Evolutionary conservation across 2,113 vertebrate species (phyloP).

Genomic region (Thinocorus orbignyianus): DNA sequence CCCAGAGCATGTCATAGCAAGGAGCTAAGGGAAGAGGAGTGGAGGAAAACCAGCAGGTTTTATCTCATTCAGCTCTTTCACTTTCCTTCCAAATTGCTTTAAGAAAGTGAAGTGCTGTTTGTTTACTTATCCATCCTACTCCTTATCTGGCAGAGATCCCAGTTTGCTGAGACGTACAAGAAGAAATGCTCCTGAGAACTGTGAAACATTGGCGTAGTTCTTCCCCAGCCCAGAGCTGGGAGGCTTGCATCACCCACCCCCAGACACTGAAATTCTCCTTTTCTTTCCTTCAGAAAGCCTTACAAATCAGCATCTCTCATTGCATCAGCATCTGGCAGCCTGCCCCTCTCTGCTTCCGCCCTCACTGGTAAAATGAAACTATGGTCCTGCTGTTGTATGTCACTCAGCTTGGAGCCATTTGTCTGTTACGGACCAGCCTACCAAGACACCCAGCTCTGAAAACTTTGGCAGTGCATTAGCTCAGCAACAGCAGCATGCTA

Average conservation of each 20-base stretch:
- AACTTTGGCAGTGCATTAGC: neutral
- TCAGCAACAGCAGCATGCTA: rapidly evolving
- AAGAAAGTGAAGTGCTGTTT: slow-evolving; percentile 17
- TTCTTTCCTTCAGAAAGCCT: neutral
- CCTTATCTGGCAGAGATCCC: slow-evolving; percentile 17
- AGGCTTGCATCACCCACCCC: neutral
- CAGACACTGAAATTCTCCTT: neutral
- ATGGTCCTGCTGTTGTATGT: neutral
- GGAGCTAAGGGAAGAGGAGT: neutral
- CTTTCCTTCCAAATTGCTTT: neutral
- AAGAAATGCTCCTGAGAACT: neutral
- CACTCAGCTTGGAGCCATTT: neutral
- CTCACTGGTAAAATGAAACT: neutral
- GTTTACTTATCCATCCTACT: neutral
- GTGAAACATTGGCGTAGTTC: neutral
- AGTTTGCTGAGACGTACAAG: neutral
- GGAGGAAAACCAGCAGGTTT: neutral
- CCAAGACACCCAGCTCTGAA: neutral
- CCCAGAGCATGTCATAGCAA: neutral
- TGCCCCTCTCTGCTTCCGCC: neutral
- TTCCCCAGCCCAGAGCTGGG: neutral
- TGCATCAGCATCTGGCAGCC: neutral
- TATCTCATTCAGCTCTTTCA: neutral
- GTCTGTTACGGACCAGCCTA: rapidly evolving
- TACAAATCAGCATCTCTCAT: neutral